Evolutionary conservation across 2,797 vertebrate genomes (phyloP).

Genomic region (Phalanger gymnotis): DNA sequence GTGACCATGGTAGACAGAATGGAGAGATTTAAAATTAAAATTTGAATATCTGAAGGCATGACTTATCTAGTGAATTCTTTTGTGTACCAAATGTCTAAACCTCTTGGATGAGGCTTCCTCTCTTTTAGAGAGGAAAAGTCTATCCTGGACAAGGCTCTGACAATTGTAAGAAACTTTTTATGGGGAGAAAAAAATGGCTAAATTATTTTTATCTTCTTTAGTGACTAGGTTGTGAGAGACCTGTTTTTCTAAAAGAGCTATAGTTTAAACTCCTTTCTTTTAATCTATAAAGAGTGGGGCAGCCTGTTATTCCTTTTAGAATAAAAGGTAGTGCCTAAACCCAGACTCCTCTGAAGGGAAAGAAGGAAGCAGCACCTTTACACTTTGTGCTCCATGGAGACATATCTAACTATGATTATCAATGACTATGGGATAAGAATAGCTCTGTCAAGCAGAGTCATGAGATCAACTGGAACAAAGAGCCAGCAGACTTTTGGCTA

Average conservation of each 20-base stretch:
- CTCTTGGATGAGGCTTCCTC: neutral
- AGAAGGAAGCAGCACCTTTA: neutral
- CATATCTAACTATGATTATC: neutral
- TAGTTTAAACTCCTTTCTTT: neutral
- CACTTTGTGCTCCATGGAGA: neutral
- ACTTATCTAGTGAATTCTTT: neutral
- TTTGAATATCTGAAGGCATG: too few species aligned
- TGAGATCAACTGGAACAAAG: neutral
- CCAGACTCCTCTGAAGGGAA: neutral
- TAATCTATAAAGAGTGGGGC: neutral
- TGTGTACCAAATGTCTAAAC: neutral
- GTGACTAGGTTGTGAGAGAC: neutral
- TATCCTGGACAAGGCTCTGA: neutral
- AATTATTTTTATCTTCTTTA: neutral
- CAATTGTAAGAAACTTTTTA: neutral
- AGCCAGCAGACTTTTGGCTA: neutral
- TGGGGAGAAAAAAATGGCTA: neutral
- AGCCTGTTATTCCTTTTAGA: neutral
- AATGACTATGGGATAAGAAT: neutral
- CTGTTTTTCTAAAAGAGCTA: neutral
- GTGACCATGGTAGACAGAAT: too few species aligned
- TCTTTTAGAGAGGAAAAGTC: neutral
- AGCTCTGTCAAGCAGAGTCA: neutral
- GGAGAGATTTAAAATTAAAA: too few species aligned
- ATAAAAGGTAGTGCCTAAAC: neutral